Percentiles rank a stretch among this genome's conserved stretches.
phyloP scores from a whole-genome alignment of 2,797 vertebrate genomes.

The Etheostoma nigrum region DNA sequence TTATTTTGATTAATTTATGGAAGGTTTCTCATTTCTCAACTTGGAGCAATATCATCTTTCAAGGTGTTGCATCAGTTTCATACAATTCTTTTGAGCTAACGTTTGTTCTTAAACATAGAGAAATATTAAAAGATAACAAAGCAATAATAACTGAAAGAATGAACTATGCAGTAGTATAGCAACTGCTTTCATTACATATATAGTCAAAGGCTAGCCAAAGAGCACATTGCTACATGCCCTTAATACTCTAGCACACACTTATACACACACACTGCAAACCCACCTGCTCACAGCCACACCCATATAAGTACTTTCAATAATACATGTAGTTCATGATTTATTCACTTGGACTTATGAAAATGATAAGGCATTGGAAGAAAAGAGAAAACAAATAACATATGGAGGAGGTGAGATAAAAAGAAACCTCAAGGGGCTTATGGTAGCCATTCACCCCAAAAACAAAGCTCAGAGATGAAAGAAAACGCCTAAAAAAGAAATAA shows the following conservation, averaged over 20 bases:
- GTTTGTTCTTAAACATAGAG: conserved; percentile 75
- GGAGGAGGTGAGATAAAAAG: conserved; percentile 41
- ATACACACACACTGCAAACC: conserved; percentile 2
- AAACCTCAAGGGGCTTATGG: conserved; percentile 49
- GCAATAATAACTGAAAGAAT: conserved; percentile 19
- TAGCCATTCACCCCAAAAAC: conserved; percentile 58
- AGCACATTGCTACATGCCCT: background rate
- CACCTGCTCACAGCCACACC: conserved; percentile 27
- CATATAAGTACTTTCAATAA: conserved; percentile 43
- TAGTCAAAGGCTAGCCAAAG: background rate
- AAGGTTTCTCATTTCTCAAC: conserved; percentile 68
- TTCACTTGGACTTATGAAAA: conserved; percentile 56
- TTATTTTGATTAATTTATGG: conserved; percentile 70
- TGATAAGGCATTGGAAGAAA: conserved; percentile 43
- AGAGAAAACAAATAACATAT: conserved; percentile 60
- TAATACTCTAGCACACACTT: conserved; percentile 5
- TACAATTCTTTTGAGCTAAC: conserved; percentile 67
- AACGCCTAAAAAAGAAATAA: conserved; percentile 31
- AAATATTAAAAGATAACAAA: conserved; percentile 78
- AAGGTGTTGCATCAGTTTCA: conserved; percentile 80
- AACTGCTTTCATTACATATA: conserved; percentile 3
- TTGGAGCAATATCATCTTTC: conserved; percentile 74
- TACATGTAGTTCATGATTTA: conserved; percentile 52
- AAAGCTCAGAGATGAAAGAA: conserved; percentile 57
- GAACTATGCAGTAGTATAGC: background rate